Evolutionary conservation across 2,113 vertebrate species (phyloP).

Genomic region (Grus americana): DNA sequence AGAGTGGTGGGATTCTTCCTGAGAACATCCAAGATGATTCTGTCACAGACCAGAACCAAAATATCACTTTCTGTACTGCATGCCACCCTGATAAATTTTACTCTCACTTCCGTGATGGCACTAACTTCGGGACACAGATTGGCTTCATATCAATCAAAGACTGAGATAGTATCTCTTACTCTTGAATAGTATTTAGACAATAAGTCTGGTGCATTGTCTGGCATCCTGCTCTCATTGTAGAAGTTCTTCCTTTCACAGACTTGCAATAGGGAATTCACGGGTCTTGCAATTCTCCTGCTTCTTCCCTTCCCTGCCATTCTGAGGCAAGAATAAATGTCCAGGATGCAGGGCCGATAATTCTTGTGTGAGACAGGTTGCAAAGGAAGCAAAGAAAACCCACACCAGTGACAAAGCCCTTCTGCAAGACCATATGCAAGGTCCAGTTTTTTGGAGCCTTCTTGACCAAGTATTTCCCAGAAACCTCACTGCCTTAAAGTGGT

Average conservation of each 20-base stretch:
- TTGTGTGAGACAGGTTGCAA: not conserved
- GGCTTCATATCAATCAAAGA: conserved; percentile 89
- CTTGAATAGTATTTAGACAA: not conserved
- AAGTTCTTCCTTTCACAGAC: not conserved
- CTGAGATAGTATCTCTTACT: not conserved
- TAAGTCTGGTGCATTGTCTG: not conserved
- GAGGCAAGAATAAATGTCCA: not conserved
- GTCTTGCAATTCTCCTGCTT: not conserved
- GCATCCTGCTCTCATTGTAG: not conserved
- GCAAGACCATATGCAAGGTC: not conserved
- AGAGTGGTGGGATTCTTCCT: conserved; percentile 84
- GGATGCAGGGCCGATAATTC: not conserved
- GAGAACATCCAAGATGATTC: conserved; percentile 86
- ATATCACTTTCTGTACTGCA: conserved; percentile 85
- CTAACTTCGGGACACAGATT: conserved; percentile 90
- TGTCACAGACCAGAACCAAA: conserved; percentile 55
- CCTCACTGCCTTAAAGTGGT: not conserved
- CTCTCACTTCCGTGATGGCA: conserved; percentile 87
- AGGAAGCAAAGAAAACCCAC: not conserved
- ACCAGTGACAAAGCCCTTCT: not conserved
- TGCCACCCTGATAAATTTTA: conserved; percentile 88
- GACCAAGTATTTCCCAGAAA: not conserved
- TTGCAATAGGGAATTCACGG: not conserved
- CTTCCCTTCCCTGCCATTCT: not conserved
- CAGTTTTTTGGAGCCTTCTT: not conserved